phyloP scores from a whole-genome alignment of 2,888 invertebrate species.

The Cantharis lateralis region DNA sequence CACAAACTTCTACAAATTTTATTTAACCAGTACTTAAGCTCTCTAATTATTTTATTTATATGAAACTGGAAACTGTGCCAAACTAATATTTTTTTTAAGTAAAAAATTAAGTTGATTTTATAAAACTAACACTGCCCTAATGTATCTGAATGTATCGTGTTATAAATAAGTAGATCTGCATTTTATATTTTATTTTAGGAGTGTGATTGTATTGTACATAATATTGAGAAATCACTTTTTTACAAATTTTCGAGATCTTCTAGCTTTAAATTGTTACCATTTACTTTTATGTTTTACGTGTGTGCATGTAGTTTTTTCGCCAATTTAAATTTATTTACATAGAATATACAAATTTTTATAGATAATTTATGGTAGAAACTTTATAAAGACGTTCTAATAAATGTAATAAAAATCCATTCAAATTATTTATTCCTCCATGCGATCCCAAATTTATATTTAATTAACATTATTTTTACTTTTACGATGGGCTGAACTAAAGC shows the following conservation, averaged over 20 bases:
- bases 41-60: neutral
- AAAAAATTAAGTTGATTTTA: neutral
- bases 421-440: neutral
- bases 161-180: neutral
- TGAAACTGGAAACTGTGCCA: neutral
- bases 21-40: neutral
- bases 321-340: neutral
- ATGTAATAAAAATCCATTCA: neutral
- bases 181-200: neutral
- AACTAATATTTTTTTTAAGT: neutral
- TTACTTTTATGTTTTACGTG: neutral
- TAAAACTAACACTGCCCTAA: neutral
- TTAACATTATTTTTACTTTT: too few relatives aligned
- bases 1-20: neutral
- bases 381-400: neutral
- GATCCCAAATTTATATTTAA: neutral
- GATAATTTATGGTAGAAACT: neutral
- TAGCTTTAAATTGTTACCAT: slow-evolving; percentile 2
- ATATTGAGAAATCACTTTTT: neutral
- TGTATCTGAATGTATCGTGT: neutral
- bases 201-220: neutral
- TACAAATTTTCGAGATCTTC: neutral
- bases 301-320: neutral
- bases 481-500: too few relatives aligned
- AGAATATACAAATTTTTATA: neutral